A percentile compares a stretch with the other conserved stretches of the same genome.
Conservation (phyloP, 1,140 invertebrate genomes). For the Drosophila suzukii region DNA sequence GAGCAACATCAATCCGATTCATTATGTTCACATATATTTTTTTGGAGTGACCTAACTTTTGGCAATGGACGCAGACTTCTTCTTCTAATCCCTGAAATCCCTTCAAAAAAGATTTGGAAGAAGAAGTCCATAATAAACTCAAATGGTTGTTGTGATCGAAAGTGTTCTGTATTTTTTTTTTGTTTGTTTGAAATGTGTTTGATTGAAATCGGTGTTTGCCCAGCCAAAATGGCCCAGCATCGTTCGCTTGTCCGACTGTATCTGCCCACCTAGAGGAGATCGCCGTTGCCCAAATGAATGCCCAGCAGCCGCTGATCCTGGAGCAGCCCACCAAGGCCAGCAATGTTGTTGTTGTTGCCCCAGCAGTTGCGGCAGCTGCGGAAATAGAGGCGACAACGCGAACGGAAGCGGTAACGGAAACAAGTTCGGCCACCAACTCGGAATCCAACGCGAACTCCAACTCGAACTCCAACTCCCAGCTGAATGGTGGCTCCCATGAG, state of each 20-base stretch:
- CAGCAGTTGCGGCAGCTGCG: not conserved
- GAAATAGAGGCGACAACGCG: slow-evolving; percentile 9
- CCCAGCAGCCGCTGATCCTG: slow-evolving; percentile 39
- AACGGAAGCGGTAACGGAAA: not conserved
- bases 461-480: slow-evolving; percentile 1
- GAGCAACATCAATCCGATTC: slow-evolving; percentile 8
- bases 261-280: slow-evolving; percentile 50
- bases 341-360: slow-evolving; percentile 3
- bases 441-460: not conserved
- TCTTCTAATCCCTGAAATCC: slow-evolving; percentile 7
- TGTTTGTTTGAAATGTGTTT: slow-evolving; percentile 6
- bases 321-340: slow-evolving; percentile 25
- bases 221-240: slow-evolving; percentile 45
- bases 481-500: slow-evolving; percentile 23
- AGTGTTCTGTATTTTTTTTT: not conserved
- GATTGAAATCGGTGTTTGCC: slow-evolving; percentile 21
- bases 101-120: not conserved
- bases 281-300: slow-evolving; percentile 32
- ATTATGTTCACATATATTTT: slow-evolving; percentile 16
- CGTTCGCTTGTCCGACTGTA: slow-evolving; percentile 38
- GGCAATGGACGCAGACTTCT: slow-evolving; percentile 53
- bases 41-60: slow-evolving; percentile 36
- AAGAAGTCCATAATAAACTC: not conserved
- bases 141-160: slow-evolving; percentile 14
- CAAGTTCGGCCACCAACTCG: not conserved